Conservation (phyloP, 2,888 invertebrate species). For the Chelonus formosanus region DNA sequence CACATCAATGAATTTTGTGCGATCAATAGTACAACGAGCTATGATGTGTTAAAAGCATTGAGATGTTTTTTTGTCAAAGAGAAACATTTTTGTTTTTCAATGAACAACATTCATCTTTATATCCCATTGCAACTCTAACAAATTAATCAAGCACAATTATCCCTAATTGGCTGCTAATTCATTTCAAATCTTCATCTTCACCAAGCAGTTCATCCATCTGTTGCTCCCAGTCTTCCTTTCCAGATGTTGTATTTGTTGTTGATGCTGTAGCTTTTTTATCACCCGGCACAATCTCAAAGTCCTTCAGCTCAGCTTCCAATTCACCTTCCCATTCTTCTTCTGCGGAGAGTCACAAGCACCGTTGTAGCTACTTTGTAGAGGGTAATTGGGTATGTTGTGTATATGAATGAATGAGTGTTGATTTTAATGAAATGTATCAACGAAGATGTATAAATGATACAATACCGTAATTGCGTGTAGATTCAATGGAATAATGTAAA, state of each 20-base stretch:
- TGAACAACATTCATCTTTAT: neutral
- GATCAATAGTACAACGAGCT: slow-evolving; percentile 29
- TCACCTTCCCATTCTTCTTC: slow-evolving; percentile 97
- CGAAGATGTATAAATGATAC: slow-evolving; percentile 26
- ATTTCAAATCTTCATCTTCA: slow-evolving; percentile 71
- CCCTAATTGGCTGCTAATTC: slow-evolving; percentile 46
- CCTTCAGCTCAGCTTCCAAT: slow-evolving; percentile 92
- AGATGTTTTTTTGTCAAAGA: neutral
- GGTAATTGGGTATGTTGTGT: slow-evolving; percentile 50
- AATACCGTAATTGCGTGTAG: slow-evolving; percentile 3
- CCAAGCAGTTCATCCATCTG: slow-evolving; percentile 77
- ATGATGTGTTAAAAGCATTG: slow-evolving; percentile 22
- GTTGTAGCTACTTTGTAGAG: slow-evolving; percentile 58
- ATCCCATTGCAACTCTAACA: neutral
- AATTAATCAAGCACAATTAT: slow-evolving; percentile 19
- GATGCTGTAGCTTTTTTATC: slow-evolving; percentile 40
- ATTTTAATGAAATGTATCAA: slow-evolving; percentile 30
- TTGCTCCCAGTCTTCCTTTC: slow-evolving; percentile 74
- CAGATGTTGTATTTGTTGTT: slow-evolving; percentile 33
- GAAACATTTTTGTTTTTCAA: neutral
- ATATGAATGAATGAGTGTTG: slow-evolving; percentile 29
- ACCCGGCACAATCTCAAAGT: slow-evolving; percentile 87
- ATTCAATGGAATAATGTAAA: slow-evolving; percentile 2
- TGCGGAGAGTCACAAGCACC: slow-evolving; percentile 65
- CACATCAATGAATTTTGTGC: slow-evolving; percentile 31